Base-by-base conservation (phyloP, 2,888 invertebrate genomes). In the Hyposoter didymator region DNA sequence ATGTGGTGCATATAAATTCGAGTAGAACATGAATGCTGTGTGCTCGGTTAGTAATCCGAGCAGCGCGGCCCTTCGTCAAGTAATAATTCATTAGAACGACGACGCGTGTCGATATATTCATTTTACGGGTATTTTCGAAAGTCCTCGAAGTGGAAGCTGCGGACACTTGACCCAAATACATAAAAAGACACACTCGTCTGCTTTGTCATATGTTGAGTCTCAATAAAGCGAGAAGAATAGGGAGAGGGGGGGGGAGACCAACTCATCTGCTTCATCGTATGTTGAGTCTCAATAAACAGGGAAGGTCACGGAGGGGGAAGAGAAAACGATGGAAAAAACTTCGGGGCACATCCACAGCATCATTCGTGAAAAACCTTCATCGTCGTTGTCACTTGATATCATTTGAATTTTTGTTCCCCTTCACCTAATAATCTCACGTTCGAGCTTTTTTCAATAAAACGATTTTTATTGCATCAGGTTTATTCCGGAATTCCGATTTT, bases 61-160 rank as follows among this genome's bases (percentile, higher is more conserved):
- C 55, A 39, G 17, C n/a, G 55, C 55, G 64, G 17, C n/a, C 14
- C 10, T 64, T 64, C 14, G 32, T 19, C 19, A 55, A 52, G 52
- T 39, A 52, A 17, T 72, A 55, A 72, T 72, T 39, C 52, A n/a
- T 43, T 70, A 62, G 69, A 22, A 45, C 70, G 39, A 45, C 70
- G 39, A 43, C 19, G 45, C n/a, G 10, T 28, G 78, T 67, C 88
- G 88, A 89, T 89, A 89, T 89, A 89, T 89, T 89, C 88, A 89
- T 88, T 88, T 86, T 76, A 86, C 79, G 88, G 88, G 86, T 87
- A 88, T 90, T 91, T 89, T 86, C 82, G 88, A 88, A 87, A 91
- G 89, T 85, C 79, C 84, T 86, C 78, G 81, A 84, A 86, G 87
- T 87, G 82, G 75, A 78, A 84, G 72, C 74, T 73, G 43, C 35